Base-by-base conservation (phyloP, 2,888 invertebrate genomes). In the Nycteola revayana region DNA sequence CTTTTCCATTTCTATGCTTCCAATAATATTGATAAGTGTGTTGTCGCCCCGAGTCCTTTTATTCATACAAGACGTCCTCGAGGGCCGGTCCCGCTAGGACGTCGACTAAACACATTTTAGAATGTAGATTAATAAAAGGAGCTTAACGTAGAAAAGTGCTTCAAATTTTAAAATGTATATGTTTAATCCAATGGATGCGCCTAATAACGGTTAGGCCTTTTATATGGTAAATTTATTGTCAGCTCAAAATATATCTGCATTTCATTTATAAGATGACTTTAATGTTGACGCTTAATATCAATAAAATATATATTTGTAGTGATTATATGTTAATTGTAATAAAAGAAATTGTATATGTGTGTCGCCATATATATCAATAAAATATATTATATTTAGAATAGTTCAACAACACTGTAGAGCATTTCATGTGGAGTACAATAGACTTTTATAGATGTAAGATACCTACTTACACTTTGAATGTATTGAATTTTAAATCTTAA, bases 71-170 rank as follows among this genome's bases (percentile, higher is more conserved):
- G 2, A 14, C 14, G 14, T 36, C 14, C 31, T 25, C 25, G 21
- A 46, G 42, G 53, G 49, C 53, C 39, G 43, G 48, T 49, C 48
- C 58, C 46, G 25, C 23, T 26, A 25, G 30, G 34, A 45, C 29
- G 40, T 28, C 44, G 49, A 36, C 25, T 40, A 49, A 60, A 60
- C 58, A 64, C 50, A 50, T 66, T 48, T 46, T 66, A 69, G 56
- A 52, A 25, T 47, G 58, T 69, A 64, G 62, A 58, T 60, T 49
- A 48, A 49, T 56, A 43, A 60, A 66, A 69, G 69, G 73, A 75
- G 71, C 75, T 75, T 74, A 73, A 42, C 49, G 49, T 65, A 67
- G 59, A 54, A 39, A 42, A 49, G 57, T 61, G 68, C 66, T 69
- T 72, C 58, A 36, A 52, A 50, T 54, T 61, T 51, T 53, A 44